Evolutionary conservation across 2,888 invertebrate genomes (phyloP), one percentile per base, ranked within the genome.

Genomic region (Sphaeridia pumilis): DNA sequence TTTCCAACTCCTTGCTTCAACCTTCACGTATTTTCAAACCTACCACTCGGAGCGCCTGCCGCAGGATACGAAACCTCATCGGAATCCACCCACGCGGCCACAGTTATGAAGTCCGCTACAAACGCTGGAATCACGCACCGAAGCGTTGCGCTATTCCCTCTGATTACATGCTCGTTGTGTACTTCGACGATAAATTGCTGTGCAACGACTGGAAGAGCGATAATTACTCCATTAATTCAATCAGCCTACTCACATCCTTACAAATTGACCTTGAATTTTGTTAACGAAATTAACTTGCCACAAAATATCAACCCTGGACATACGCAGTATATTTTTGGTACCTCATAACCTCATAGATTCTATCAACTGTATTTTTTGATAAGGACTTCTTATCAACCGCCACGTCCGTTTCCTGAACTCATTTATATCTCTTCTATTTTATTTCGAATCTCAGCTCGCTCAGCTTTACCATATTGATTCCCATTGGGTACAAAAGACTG

Each of bases 91-190:
- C 88, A 89, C 59, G 85, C 82, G 69, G 86, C 83, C 49, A 93
- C 89, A 70, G 82, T 81, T 48, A 93, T 86, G 73, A 89, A 92
- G 75, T 92, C 90, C 42, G 86, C 83, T 54, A 73, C 72, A 71
- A 88, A 89, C 60, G 86, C 86, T 26, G 89, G 88, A 67, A 89
- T 87, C 67, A 84, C 87, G 74, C 88, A 89, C 72, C 87, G 87
- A 43, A 89, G 74, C 52, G 88, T 83, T 12, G 87, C 88, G 27
- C 86, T 82, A 70, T 89, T 89, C 49, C 88, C 87, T 64, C 83
- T 79, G 66, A 89, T 88, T 41, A 88, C 87, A 72, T 88, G 87
- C 70, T 89, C 88, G 59, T 87, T 87, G 63, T 87, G 85, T 64
- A 88, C 88, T 73, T 88, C 87, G 38, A 86, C 84, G 72, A 87